These are phyloP conservation scores for Podarcis raffonei DNA, from an alignment of 2,113 vertebrate species.

Conservation along the genomic window DNA sequence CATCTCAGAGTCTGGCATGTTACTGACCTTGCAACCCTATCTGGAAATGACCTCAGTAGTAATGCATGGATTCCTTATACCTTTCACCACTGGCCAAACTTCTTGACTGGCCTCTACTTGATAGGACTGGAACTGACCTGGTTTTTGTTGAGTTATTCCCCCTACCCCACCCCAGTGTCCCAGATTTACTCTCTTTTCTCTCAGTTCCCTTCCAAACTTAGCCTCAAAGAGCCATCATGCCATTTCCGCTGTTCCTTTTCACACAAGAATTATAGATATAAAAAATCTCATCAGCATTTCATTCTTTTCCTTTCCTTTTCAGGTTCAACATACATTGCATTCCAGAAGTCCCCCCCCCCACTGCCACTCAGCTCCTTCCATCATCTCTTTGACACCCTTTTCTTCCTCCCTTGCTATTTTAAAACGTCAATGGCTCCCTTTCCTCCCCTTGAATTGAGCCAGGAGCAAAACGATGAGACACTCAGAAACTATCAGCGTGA, in stretches of 20 bases:
- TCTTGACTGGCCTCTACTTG: background rate
- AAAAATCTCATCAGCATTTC: background rate
- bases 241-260: background rate
- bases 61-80: background rate
- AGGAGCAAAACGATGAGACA: background rate
- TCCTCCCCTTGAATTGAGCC: background rate
- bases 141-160: background rate
- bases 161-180: background rate
- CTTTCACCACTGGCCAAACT: background rate
- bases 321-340: background rate
- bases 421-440: background rate
- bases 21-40: too few species aligned
- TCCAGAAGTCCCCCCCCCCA: background rate
- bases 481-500: background rate
- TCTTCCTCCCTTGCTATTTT: background rate
- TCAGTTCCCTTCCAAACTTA: background rate
- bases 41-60: too few species aligned
- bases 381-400: background rate
- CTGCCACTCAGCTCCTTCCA: too few species aligned
- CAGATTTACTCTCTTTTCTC: background rate
- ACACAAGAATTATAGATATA: background rate
- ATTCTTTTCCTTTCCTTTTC: background rate
- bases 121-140: background rate
- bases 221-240: background rate
- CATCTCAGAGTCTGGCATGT: too few species aligned